Evolutionary conservation across 2,113 vertebrate species (phyloP).

Genomic region (Tiliqua scincoides): DNA sequence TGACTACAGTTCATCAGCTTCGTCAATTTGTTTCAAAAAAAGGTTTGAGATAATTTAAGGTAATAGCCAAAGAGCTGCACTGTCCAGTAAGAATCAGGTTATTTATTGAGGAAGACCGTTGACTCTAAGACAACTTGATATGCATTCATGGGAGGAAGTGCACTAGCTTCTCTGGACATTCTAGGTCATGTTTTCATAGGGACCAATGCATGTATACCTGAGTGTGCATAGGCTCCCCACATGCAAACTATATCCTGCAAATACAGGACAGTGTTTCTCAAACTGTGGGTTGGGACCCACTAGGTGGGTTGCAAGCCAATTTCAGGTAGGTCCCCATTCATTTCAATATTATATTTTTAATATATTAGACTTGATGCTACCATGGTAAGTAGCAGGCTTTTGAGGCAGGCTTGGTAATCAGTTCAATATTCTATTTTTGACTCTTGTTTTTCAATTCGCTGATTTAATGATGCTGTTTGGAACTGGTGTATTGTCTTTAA

Average conservation of each 20-base stretch:
- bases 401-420: background rate
- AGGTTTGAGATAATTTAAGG: too few relatives aligned
- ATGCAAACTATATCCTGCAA: background rate
- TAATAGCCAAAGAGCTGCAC: background rate
- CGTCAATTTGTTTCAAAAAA: background rate
- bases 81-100: background rate
- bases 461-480: background rate
- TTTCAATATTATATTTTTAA: too few relatives aligned
- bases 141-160: too few relatives aligned
- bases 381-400: too few relatives aligned
- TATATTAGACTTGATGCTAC: too few relatives aligned
- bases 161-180: too few relatives aligned
- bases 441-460: background rate
- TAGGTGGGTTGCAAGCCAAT: too few relatives aligned
- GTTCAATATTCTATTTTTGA: background rate
- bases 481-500: too few relatives aligned
- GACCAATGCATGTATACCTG: background rate
- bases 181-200: background rate
- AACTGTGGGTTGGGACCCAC: too few relatives aligned
- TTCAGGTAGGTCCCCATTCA: too few relatives aligned
- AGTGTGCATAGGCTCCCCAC: background rate
- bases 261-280: too few relatives aligned
- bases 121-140: too few relatives aligned
- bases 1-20: background rate
- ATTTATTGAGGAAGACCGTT: background rate